Conservation (phyloP, 2,113 vertebrate species). For the Neopipo cinnamomea region DNA sequence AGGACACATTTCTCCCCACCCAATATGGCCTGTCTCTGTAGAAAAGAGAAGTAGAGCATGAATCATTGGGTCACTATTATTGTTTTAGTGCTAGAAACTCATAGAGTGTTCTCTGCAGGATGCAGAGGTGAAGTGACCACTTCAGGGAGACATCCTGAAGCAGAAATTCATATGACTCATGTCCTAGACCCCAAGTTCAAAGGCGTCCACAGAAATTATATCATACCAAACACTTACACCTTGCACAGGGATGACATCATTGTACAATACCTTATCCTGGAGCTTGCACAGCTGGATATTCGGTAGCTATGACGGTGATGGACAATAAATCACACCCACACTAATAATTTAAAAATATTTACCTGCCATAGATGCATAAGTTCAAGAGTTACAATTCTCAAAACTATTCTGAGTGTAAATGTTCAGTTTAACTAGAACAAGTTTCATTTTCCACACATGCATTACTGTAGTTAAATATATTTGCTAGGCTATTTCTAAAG, state of each 20-base stretch:
- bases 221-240: fast-evolving
- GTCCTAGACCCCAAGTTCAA: neutral
- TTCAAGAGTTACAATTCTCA: neutral
- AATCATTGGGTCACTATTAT: neutral
- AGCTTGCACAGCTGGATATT: neutral
- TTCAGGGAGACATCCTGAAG: neutral
- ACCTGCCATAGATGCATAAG: neutral
- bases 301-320: neutral
- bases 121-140: neutral
- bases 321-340: neutral
- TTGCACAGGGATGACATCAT: neutral
- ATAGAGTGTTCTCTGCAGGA: neutral
- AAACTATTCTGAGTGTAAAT: neutral
- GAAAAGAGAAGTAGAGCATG: neutral
- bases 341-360: neutral
- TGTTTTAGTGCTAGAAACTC: neutral
- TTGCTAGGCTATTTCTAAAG: neutral
- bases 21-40: neutral
- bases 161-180: neutral
- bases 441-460: neutral
- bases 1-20: neutral
- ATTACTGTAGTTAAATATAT: neutral
- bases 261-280: neutral
- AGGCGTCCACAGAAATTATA: neutral
- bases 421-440: neutral